Evolutionary conservation across 2,113 vertebrate species (phyloP), one percentile per base, ranked within the genome.

Genomic region (Siniperca knerii): DNA sequence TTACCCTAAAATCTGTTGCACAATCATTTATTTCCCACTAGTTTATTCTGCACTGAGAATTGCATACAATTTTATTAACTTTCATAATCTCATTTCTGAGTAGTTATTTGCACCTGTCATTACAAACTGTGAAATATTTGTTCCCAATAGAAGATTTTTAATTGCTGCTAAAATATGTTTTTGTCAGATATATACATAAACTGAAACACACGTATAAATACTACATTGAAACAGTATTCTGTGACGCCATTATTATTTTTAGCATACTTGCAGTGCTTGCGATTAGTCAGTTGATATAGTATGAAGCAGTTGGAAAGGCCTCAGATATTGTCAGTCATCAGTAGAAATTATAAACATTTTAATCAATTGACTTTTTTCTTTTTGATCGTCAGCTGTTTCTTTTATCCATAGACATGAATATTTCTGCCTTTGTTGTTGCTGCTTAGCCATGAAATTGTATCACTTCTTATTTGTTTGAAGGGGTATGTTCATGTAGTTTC

Each of bases 101-200:
- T 89, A 55, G 80, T 87, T 88, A 33, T 92, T 93, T 94, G 91
- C 91, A 92, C 87, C 92, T 76, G 71, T 92, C 81, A 87, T 93
- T 91, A 83, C 90, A 90, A 90, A 95, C 95, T 95, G 95, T 96
- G 95, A 96, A 94, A 92, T 89, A 76, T 90, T 80, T 92, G 78
- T 87, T 92, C 81, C 89, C 82, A 77, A 66, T 86, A 90, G 40
- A 87, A 77, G 64, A 58, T 84, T 92, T 92, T 92, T 89, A 92
- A 87, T 87, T 94, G 94, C 95, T 96, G 95, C 95, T 96, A 95
- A 86, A 88, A 88, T 93, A 75, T 87, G 74, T 90, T 93, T 92
- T 89, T 70, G 85, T 86, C 50, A 40, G 64, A 83, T 89, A 89
- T 29, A 29, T 29, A 88, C 82, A 81, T 84, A 25, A 88, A 89